Base-by-base conservation (phyloP, 1,140 invertebrate genomes). In the Carposina sasakii region DNA sequence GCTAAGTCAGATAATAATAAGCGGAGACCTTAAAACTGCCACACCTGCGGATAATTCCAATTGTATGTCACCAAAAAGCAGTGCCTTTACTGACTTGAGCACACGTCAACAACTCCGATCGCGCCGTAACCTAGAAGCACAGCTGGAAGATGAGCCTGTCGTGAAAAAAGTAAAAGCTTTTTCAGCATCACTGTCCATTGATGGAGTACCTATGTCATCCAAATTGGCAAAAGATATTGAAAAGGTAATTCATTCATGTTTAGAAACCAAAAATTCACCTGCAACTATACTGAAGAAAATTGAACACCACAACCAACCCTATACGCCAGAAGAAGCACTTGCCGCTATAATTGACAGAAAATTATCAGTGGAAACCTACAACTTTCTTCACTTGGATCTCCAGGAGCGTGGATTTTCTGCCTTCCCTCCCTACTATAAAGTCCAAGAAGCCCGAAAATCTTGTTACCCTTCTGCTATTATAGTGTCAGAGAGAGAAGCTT, bases 401-500 rank as follows among this genome's bases (percentile, higher is more conserved):
- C 26, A 17, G 8, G 6, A 40, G 20, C 13, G 46, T n/a, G 46
- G 46, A 1, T 48, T 39, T 30, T 2, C 19, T 10, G 34, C 46
- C 9, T 40, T 28, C 13, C 23, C 46, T 15, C 23, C 46, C n/a
- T 48, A 48, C 22, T 28, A 31, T 20, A 40, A 48, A 30, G 36
- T 48, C 10, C 36, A 19, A 23, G 9, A 17, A 16, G 46, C 46
- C 12, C 39, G 22, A 48, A 48, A 48, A 12, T 15, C 8, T 2
- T 48, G 46, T 21, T 28, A 48, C 13, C 46, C 46, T 17, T 34
- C 23, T 22, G 23, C 28, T 12, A n/a, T n/a, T n/a, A 10, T 30
- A 10, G 34, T 48, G 3, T 21, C 16, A 39, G 46, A 48, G 40
- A 48, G n/a, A 48, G 46, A 48, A 26, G 46, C 46, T 12, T n/a